Conservation (phyloP, 2,888 invertebrate species). For the Tipula lateralis region DNA sequence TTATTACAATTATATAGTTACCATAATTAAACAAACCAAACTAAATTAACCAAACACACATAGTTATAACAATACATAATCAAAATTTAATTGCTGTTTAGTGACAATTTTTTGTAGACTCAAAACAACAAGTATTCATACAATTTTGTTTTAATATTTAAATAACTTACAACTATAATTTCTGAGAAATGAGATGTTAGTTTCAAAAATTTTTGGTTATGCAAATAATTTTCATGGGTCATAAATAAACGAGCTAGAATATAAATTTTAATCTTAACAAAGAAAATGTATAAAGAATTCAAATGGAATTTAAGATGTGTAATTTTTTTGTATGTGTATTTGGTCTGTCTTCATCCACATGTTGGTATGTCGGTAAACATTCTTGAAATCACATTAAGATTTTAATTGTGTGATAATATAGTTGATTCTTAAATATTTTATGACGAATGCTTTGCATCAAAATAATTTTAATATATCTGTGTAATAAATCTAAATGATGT, state of each 20-base stretch:
- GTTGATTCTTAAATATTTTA: neutral
- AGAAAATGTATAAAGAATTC: neutral
- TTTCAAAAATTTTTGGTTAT: neutral
- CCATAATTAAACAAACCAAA: neutral
- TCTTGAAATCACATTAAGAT: constrained; percentile 15
- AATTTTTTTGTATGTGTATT: neutral
- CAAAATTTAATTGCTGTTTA: neutral
- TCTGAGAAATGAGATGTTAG: neutral
- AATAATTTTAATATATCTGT: no score
- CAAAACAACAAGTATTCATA: neutral
- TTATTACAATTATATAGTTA: neutral
- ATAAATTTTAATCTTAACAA: neutral
- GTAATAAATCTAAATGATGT: no score
- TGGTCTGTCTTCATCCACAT: neutral
- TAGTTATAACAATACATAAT: neutral
- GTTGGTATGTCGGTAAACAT: neutral
- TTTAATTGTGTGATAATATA: neutral
- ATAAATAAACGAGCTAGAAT: neutral
- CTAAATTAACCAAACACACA: neutral
- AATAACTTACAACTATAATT: neutral
- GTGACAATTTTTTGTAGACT: neutral
- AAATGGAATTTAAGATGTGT: neutral
- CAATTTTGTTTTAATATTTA: neutral
- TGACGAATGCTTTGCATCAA: no score
- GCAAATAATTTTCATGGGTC: neutral